phyloP scores from a whole-genome alignment of 2,888 invertebrate species.

The Germaria angustata region DNA sequence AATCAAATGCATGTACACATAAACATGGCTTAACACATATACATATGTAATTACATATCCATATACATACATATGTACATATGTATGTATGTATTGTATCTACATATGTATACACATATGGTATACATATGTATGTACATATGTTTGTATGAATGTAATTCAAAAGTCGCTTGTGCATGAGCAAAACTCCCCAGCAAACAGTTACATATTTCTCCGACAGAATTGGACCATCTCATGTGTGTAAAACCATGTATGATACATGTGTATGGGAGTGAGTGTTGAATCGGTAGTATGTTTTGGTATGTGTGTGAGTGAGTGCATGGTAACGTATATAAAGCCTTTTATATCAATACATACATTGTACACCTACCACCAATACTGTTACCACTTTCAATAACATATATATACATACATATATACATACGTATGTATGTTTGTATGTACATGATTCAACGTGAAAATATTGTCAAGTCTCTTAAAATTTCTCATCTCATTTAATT shows the following conservation, averaged over 20 bases:
- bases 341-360: background rate
- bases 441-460: too few relatives aligned
- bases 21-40: background rate
- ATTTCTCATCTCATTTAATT: too few relatives aligned
- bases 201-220: slow-evolving; percentile 46
- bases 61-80: background rate
- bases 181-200: slow-evolving; percentile 47
- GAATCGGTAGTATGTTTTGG: background rate
- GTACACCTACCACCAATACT: background rate
- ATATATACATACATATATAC: background rate
- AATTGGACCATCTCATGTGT: slow-evolving; percentile 47
- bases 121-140: too few relatives aligned
- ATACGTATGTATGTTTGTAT: too few relatives aligned
- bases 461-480: too few relatives aligned
- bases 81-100: background rate
- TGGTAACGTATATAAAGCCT: background rate
- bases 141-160: background rate
- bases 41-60: too few relatives aligned
- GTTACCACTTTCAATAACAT: background rate
- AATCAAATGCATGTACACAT: background rate
- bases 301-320: background rate
- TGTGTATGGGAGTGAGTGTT: background rate
- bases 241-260: background rate
- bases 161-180: slow-evolving; percentile 53
- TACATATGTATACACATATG: too few relatives aligned